Evolutionary conservation across 1,140 invertebrate species (phyloP).

Genomic region (Pogonus chalceus): DNA sequence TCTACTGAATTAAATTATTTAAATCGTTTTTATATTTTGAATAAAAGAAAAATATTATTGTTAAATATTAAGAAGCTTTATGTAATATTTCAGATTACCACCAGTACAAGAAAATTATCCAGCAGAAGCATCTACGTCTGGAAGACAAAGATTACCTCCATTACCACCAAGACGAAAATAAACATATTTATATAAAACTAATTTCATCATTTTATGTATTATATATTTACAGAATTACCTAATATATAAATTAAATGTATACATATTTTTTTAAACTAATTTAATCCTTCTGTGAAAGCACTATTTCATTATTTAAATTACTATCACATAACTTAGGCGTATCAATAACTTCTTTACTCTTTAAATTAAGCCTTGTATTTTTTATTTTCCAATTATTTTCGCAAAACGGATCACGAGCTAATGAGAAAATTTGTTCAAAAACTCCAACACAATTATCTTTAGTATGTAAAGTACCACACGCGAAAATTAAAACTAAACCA

Average conservation of each 20-base stretch:
- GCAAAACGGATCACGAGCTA: slow-evolving; percentile 45
- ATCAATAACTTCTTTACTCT: slow-evolving; percentile 26
- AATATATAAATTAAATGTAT: too few species aligned
- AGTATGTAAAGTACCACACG: slow-evolving; percentile 50
- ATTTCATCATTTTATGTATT: too few species aligned
- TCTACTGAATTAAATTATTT: too few species aligned
- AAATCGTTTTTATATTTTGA: too few species aligned
- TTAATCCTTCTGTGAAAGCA: not conserved
- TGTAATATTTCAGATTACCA: not conserved
- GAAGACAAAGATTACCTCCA: not conserved
- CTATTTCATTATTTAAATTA: slow-evolving; percentile 15
- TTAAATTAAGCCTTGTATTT: slow-evolving; percentile 32
- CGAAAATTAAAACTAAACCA: slow-evolving; percentile 47
- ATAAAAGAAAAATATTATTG: too few species aligned
- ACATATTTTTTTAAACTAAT: too few species aligned
- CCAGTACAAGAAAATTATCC: not conserved
- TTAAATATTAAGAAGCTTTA: too few species aligned
- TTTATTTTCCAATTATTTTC: slow-evolving; percentile 56
- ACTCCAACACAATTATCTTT: slow-evolving; percentile 40
- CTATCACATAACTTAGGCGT: slow-evolving; percentile 22
- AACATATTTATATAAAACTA: too few species aligned
- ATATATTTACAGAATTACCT: too few species aligned
- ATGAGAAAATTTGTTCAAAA: slow-evolving; percentile 53
- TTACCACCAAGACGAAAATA: not conserved
- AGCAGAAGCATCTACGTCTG: not conserved